These are phyloP conservation scores for Lepidocyrtinus sp. DNA, from an alignment of 2,888 invertebrate genomes.

Conservation along the genomic window DNA sequence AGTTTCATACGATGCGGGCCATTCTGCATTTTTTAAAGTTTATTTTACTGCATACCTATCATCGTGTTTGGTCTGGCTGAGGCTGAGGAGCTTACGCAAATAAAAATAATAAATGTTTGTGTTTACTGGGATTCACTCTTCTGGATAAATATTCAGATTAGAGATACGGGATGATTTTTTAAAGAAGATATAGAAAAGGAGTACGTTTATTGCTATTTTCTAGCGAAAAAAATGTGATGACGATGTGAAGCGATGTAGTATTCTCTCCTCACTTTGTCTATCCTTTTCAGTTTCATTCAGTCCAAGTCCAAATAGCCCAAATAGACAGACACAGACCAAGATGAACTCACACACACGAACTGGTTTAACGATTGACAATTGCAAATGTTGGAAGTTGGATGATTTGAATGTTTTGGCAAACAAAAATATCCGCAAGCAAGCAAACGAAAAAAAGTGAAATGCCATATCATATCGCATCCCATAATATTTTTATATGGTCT, in stretches of 20 bases:
- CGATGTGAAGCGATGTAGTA: no score
- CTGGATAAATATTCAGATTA: not conserved
- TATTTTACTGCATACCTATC: not conserved
- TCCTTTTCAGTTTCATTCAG: not conserved
- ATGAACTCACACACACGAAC: constrained; percentile 7
- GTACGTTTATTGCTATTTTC: not conserved
- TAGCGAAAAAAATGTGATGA: not conserved
- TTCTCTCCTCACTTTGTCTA: not conserved
- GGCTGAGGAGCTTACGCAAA: not conserved
- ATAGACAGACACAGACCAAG: no score
- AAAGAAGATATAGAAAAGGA: not conserved
- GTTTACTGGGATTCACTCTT: not conserved
- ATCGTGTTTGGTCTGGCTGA: not conserved
- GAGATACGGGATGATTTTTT: not conserved
- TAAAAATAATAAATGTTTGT: not conserved
- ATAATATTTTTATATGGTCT: no score
- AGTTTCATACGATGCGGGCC: no score
- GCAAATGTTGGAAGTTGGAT: no score
- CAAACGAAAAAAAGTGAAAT: not conserved
- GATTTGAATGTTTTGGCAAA: constrained; percentile 55
- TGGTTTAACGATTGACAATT: constrained; percentile 55
- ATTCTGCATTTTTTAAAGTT: no score
- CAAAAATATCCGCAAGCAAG: constrained; percentile 43
- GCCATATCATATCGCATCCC: no score
- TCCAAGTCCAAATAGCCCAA: no score